A percentile compares a stretch with the other conserved stretches of the same genome.
phyloP scores from a whole-genome alignment of 1,140 invertebrate species.

The Chymomyza costata region DNA sequence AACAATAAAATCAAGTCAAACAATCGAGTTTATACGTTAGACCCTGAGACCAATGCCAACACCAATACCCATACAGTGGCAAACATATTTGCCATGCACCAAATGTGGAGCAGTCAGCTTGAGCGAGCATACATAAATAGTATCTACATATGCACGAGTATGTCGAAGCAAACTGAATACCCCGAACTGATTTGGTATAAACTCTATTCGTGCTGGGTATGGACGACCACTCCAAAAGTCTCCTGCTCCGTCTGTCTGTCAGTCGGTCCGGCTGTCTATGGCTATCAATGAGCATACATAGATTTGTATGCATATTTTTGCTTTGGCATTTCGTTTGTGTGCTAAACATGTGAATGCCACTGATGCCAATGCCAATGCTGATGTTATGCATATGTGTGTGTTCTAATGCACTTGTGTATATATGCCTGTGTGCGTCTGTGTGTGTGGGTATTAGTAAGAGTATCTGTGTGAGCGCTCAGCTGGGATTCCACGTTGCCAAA shows the following conservation, averaged over 20 bases:
- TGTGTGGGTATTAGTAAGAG: no score
- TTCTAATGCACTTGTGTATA: no score
- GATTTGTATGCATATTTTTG: slow-evolving; percentile 69
- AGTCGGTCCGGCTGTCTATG: slow-evolving; percentile 22
- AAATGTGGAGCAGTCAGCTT: slow-evolving; percentile 57
- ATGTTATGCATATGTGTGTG: slow-evolving; percentile 39
- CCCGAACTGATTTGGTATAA: no score
- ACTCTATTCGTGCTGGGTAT: no score
- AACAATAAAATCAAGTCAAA: slow-evolving; percentile 21
- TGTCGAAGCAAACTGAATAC: no score
- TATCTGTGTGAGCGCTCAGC: slow-evolving; percentile 40
- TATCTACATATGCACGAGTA: no score
- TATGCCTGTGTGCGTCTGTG: neutral
- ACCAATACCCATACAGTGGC: slow-evolving; percentile 28
- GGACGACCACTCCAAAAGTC: no score
- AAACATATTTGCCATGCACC: slow-evolving; percentile 61
- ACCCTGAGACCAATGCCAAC: slow-evolving; percentile 49
- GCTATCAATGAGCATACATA: slow-evolving; percentile 57
- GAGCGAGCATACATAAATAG: no score
- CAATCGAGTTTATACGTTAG: neutral
- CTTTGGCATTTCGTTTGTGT: slow-evolving; percentile 69
- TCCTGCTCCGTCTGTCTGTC: no score
- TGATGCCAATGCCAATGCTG: slow-evolving; percentile 60
- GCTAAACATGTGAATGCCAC: slow-evolving; percentile 68
- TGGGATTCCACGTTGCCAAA: slow-evolving; percentile 54